These are phyloP conservation scores for Diaperis boleti DNA, from an alignment of 2,888 invertebrate species.

Conservation along the genomic window DNA sequence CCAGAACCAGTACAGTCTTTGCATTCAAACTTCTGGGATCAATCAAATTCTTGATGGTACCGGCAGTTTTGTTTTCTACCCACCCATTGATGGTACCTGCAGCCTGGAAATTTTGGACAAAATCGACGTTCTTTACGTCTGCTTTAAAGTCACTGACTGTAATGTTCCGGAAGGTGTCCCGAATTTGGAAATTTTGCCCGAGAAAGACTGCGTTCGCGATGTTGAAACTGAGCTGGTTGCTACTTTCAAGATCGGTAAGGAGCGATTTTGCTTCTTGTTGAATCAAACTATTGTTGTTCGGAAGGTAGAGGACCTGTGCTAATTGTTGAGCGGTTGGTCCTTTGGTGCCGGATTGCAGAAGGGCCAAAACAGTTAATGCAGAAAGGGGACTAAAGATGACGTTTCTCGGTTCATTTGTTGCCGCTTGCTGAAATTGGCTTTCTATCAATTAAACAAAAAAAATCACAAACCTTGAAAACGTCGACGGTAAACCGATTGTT, in stretches of 20 bases:
- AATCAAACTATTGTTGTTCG: neutral
- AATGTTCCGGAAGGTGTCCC: neutral
- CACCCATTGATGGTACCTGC: conserved; percentile 53
- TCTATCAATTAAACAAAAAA: no score
- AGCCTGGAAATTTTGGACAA: conserved; percentile 43
- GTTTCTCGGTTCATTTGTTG: neutral
- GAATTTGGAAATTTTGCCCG: neutral
- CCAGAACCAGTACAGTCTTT: conserved; percentile 50
- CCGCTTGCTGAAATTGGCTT: neutral
- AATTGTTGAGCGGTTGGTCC: neutral
- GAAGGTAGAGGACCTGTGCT: neutral
- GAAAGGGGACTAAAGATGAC: conserved; percentile 7
- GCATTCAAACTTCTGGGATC: conserved; percentile 40
- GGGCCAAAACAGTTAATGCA: neutral
- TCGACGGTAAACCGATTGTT: neutral
- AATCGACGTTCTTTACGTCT: conserved; percentile 65
- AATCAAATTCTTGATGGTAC: conserved; percentile 53
- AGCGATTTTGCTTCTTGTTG: neutral
- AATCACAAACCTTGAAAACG: conserved; percentile 5
- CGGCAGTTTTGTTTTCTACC: conserved; percentile 54
- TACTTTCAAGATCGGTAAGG: neutral
- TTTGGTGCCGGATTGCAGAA: neutral
- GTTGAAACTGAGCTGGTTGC: neutral
- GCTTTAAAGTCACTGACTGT: conserved; percentile 56
- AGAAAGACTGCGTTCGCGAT: neutral